Evolutionary conservation across 2,797 vertebrate genomes (phyloP), one percentile per base, ranked within the genome.

Genomic region (Bufotes viridis): DNA sequence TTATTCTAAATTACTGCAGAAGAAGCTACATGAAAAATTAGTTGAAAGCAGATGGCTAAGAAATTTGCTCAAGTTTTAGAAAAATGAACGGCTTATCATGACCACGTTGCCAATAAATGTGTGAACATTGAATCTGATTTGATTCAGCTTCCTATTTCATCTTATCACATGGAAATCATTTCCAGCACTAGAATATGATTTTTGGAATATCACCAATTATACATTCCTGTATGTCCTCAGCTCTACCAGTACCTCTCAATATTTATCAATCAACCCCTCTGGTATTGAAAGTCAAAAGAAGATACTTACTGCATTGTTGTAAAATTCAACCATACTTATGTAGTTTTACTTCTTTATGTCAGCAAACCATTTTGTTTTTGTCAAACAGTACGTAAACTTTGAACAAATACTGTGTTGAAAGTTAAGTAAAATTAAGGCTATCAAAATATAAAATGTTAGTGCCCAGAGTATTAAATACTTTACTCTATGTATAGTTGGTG

Each of bases 31-130:
- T 81, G 78, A 85, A 74, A 85, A 88, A 80, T 84, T 88, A 85
- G 81, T 76, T 76, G 75, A 67, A 55, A 88, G 76, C 87, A 88
- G 87, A 88, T 88, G 87, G 87, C 63, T 63, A 72, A 61, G 57
- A 79, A 88, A 76, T 81, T 49, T 87, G 86, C 82, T 72, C 55
- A 75, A n/a, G 79, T 88, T 88, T 84, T 20, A 74, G 69, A 85
- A 87, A 85, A 85, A 88, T 75, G 24, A 60, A 58, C 6, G 42
- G 70, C 75, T 74, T 85, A 65, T 83, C 26, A 58, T 74, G 75
- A 20, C 58, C 17, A 58, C 55, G 26, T 84, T 80, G 67, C 87
- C 87, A 88, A 65, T 24, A 88, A 88, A 74, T 85, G 34, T 70
- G 82, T 81, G 63, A 81, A 75, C 26, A 80, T 67, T 80, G 72